Base-by-base conservation (phyloP, 2,888 invertebrate species). In the Spilosoma lubricipeda region DNA sequence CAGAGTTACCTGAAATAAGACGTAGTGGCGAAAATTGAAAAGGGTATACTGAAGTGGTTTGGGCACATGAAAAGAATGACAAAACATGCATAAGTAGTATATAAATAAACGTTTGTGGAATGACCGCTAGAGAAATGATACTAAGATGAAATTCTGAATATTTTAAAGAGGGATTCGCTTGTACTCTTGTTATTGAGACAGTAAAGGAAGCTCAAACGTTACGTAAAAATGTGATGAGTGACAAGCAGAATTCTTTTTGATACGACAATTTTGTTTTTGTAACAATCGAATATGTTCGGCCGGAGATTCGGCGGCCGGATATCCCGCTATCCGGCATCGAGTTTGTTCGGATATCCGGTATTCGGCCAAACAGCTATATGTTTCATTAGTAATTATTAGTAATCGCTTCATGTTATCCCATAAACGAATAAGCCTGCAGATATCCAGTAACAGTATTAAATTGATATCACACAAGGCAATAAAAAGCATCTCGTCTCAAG, bases 401-500 rank as follows among this genome's bases (percentile, higher is more conserved):
- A 67, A 15, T 67, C 52, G 20, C 64, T 13, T n/a, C 36, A 39
- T 45, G 27, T 67, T 63, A 74, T 74, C 27, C 70, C 67, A 67
- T 70, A 67, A 63, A 67, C 45, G 48, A 64, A 69, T 69, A 69
- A 36, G 59, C 48, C 23, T n/a, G 15, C 65, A 73, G 64, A 70
- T 52, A 73, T 65, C 70, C 64, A 71, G 48, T 63, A 71, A 65
- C 45, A 72, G 64, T 63, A 69, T 48, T 66, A 71, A 42, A 70
- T 66, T 68, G 70, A 80, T 78, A 79, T 70, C 73, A 76, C 69
- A 70, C 77, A 72, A 78, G 74, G 75, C 77, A 81, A 85, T 85
- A 88, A 85, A 85, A 63, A 84, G 81, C 76, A 83, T 83, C 77
- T 73, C 71, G 73, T 83, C 79, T 72, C 80, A 81, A 81, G 78